A percentile compares a stretch with the other conserved stretches of the same genome.
Evolutionary conservation across 2,888 invertebrate genomes (phyloP).

Genomic region (Pocota personata): DNA sequence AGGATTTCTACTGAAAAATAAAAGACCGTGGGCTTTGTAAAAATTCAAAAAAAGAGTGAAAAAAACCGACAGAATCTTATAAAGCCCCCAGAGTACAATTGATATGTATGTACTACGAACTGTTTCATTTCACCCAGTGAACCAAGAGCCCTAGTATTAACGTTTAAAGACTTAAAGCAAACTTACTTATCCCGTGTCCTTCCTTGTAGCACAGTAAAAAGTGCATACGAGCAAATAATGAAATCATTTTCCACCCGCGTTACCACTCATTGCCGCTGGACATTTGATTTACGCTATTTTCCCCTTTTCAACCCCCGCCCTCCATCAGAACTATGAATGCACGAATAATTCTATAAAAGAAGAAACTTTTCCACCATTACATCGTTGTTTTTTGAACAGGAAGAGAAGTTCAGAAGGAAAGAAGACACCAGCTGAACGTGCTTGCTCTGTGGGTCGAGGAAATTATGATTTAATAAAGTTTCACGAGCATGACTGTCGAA

Average conservation of each 20-base stretch:
- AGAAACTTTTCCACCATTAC: neutral
- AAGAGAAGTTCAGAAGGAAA: neutral
- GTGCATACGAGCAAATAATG: conserved; percentile 5
- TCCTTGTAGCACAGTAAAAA: neutral
- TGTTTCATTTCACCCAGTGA: no score
- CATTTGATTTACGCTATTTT: neutral
- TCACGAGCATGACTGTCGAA: neutral
- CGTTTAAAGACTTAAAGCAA: no score
- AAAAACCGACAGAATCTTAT: no score
- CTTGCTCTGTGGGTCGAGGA: neutral
- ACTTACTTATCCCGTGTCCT: neutral
- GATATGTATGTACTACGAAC: no score
- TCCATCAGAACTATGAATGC: neutral
- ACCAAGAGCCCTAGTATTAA: no score
- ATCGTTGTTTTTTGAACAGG: neutral
- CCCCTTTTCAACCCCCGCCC: neutral
- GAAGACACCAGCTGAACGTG: neutral
- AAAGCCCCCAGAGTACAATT: no score
- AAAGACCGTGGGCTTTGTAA: no score
- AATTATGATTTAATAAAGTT: neutral
- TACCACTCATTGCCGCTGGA: neutral
- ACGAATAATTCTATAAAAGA: neutral
- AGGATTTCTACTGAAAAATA: no score
- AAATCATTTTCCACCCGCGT: neutral
- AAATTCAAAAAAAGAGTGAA: no score